Base-by-base conservation (phyloP, 2,888 invertebrate species). In the Epiblema foenella region DNA sequence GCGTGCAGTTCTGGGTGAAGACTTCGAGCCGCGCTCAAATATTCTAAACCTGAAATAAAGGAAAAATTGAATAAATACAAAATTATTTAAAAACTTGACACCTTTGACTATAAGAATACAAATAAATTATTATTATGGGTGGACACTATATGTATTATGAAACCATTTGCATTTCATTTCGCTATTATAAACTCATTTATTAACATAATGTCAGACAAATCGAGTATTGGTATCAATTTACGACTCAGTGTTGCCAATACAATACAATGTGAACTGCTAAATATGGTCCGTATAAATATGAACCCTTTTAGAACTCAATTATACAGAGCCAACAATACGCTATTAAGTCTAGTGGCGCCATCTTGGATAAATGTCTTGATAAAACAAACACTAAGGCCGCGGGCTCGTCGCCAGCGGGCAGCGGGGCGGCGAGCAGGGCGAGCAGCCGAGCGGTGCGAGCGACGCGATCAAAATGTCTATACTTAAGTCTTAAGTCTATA, bases 1-100 rank as follows among this genome's bases (percentile, higher is more conserved):
- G 94, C 94, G 73, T 95, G 95, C 52, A 95, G 90, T 77, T 95
- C 95, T 37, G 95, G 95, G 73, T 95, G 95, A 54, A 95, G 87
- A 79, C 93, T 93, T 74, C 93, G 84, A 1, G 93, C 93, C 58
- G 93, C 93, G 79, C 89, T 94, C 75, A 93, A 81, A 77, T 93
- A 93, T 77, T 94, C 94, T 77, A 94, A 82, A 75, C 94, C 94
- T 94, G 85, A 1, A 90, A 89, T 77, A 83, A 85, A 69, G 68
- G 68, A 49, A 67, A 59, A 56, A 24, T 18, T 49, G 42, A 72
- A 57, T 52, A 67, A 37, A 11, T 37, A 58, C 9, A n/a, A 42
- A 42, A 42, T 15, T 33, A 18, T 24, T 7, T 33, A 20, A 58
- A 15, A n/a, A 24, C 24, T 24, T 24, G 4, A 24, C 1, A 3